A percentile compares a stretch with the other conserved stretches of the same genome.
Conservation (phyloP, 2,797 vertebrate species). For the Mormyrops attenuatus region DNA sequence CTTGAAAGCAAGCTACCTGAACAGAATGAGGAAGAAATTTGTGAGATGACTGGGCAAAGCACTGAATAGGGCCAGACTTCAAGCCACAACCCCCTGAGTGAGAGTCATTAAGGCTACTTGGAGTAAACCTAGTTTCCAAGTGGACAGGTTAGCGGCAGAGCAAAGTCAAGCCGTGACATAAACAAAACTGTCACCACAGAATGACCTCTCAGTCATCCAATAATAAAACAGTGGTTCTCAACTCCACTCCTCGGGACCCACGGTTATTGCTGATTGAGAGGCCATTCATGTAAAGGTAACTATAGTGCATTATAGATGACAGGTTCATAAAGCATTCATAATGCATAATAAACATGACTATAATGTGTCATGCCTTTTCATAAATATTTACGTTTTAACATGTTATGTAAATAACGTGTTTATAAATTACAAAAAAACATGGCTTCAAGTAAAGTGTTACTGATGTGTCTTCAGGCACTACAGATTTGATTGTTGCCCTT, state of each 20-base stretch:
- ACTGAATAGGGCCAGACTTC: not conserved
- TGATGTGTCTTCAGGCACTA: not conserved
- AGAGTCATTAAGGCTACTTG: not conserved
- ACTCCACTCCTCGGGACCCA: no score
- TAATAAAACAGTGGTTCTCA: not conserved
- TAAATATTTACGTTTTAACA: no score
- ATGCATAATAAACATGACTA: not conserved
- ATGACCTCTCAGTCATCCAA: not conserved
- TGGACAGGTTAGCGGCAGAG: not conserved
- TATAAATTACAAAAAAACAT: not conserved
- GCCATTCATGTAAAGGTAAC: not conserved
- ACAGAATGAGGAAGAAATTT: not conserved
- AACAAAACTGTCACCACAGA: not conserved
- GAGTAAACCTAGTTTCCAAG: not conserved
- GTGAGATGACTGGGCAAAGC: not conserved
- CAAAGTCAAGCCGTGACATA: not conserved
- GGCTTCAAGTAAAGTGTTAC: not conserved
- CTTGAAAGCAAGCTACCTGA: not conserved
- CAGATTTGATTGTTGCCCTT: not conserved
- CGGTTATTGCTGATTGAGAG: not conserved
- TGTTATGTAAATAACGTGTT: not conserved
- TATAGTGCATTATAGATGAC: not conserved
- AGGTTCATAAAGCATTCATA: not conserved
- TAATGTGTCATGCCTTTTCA: no score
- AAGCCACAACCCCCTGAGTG: not conserved